Evolutionary conservation across 2,888 invertebrate genomes (phyloP), one percentile per base, ranked within the genome.

Genomic region (Dichetophora obliterata): DNA sequence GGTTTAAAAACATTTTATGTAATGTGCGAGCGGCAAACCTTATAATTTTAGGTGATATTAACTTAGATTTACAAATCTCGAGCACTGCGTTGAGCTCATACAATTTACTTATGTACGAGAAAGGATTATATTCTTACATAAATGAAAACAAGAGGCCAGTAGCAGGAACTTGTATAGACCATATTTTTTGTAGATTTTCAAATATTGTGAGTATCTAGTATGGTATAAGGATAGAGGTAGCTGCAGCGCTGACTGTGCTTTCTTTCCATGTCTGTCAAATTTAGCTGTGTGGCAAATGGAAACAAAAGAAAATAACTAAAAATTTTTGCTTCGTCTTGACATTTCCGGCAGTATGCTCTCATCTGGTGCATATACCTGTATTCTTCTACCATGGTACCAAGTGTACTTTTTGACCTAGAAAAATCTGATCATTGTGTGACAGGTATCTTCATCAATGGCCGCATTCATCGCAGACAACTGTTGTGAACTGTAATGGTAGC

Each of bases 111-210:
- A 54, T 54, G 54, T 54, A 54, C 54, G 54, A 54, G 54, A 8
- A 54, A 54, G 54, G 54, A 54, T 54, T 54, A 54, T 54, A 54
- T 9, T 54, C 54, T 54, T 54, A 54, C 54, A 54, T 54, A 1
- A 54, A 54, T 54, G 54, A 54, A 9, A 54, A 11, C 6, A 9
- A 8, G 1, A 54, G 54, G 54, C 54, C 54, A 6, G 2, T 9
- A 9, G 54, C 54, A 54, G 54, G 54, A 54, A 54, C 54, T 54
- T 54, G 54, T 11, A 9, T 54, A 54, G 54, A 54, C 54, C 54
- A 11, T 54, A 0, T 54, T 54, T 54, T 54, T 54, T 54, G 54
- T 54, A 54, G 54, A 54, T 54, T 54, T 54, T 54, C 54, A 11
- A 54, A 54, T 54, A 54, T 54, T 54, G 54, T 19, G 19, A 8